Evolutionary conservation across 2,888 invertebrate genomes (phyloP).

Genomic region (Lutraria lutraria): DNA sequence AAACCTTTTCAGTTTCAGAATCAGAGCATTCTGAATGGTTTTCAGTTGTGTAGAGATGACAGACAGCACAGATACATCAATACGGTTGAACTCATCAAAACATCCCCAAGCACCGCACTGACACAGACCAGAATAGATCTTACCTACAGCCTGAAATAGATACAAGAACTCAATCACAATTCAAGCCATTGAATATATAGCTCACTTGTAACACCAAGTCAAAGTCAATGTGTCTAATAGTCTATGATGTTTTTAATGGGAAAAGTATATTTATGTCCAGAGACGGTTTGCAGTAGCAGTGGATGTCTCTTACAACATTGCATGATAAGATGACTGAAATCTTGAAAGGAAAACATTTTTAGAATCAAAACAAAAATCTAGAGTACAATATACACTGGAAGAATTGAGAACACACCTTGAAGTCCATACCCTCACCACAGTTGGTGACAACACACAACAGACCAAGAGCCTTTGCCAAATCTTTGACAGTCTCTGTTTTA

Average conservation of each 20-base stretch:
- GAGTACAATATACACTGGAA: too few relatives aligned
- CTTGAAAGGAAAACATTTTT: too few relatives aligned
- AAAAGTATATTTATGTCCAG: too few relatives aligned
- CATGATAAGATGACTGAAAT: too few relatives aligned
- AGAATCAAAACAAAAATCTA: too few relatives aligned
- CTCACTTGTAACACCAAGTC: too few relatives aligned
- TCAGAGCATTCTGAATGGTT: constrained; percentile 94
- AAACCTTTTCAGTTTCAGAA: constrained; percentile 92
- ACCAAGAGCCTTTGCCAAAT: constrained; percentile 94
- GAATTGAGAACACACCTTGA: constrained; percentile 75
- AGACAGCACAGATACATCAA: constrained; percentile 96
- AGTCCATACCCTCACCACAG: constrained; percentile 97
- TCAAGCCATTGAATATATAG: background rate
- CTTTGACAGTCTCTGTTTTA: constrained; percentile 97
- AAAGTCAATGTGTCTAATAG: too few relatives aligned
- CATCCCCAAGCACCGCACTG: constrained; percentile 98
- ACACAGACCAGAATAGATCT: constrained; percentile 90
- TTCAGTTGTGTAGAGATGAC: constrained; percentile 97
- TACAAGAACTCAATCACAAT: background rate
- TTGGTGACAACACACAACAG: constrained; percentile 89
- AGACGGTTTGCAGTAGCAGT: too few relatives aligned
- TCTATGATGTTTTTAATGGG: too few relatives aligned
- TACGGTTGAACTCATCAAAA: constrained; percentile 97
- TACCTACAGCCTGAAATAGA: constrained; percentile 90
- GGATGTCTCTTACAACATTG: too few relatives aligned